A percentile compares a stretch with the other conserved stretches of the same genome.
Conservation (phyloP, 1,140 invertebrate species). For the Reticulitermes speratus region DNA sequence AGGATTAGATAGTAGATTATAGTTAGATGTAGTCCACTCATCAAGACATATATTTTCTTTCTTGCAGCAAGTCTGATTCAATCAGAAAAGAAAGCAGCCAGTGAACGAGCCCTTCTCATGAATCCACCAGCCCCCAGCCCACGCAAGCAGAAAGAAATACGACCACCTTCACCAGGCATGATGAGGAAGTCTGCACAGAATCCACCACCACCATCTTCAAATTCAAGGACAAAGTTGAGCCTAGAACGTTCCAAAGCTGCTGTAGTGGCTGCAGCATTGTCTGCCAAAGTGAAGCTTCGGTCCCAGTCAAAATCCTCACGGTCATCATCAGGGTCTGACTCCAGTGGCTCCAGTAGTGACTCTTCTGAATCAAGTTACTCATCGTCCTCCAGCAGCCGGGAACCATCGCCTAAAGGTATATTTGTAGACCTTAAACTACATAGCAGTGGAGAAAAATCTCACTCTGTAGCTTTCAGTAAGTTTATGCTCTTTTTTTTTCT, state of each 20-base stretch:
- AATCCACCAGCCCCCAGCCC: slow-evolving; percentile 39
- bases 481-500: too few relatives aligned
- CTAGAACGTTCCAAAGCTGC: slow-evolving; percentile 14
- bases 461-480: too few relatives aligned
- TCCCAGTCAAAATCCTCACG: slow-evolving; percentile 33
- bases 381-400: slow-evolving; percentile 54
- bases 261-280: slow-evolving; percentile 3
- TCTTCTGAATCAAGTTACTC: slow-evolving; percentile 51
- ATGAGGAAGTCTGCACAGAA: slow-evolving; percentile 35
- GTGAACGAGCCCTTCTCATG: slow-evolving; percentile 40
- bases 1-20: too few relatives aligned
- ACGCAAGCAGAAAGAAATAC: slow-evolving; percentile 28
- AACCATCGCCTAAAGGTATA: slow-evolving; percentile 39
- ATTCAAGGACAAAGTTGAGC: not conserved
- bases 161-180: slow-evolving; percentile 33
- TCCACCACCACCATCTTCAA: slow-evolving; percentile 35
- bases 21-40: too few relatives aligned
- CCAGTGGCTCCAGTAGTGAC: slow-evolving; percentile 53
- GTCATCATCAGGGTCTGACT: slow-evolving; percentile 49
- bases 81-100: slow-evolving; percentile 38
- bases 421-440: not conserved
- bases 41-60: too few relatives aligned
- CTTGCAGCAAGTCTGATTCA: slow-evolving; percentile 51
- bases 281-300: slow-evolving; percentile 20
- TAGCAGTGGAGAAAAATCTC: not conserved